Base-by-base conservation (phyloP, 2,888 invertebrate genomes). In the Drosophila yooni region DNA sequence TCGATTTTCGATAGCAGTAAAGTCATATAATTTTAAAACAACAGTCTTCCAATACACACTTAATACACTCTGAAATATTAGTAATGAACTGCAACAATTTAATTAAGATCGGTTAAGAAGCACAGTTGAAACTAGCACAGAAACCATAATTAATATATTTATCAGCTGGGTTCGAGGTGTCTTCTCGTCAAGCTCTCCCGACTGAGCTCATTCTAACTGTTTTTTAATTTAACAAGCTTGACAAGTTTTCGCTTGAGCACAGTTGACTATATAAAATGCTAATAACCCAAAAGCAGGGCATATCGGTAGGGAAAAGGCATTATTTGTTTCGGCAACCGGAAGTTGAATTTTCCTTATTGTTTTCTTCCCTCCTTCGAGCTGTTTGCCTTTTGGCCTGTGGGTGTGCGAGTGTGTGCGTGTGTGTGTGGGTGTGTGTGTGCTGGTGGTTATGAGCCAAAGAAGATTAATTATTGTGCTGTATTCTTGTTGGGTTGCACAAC, bases 381-480 rank as follows among this genome's bases (percentile, higher is more conserved):
- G 52, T 54, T 53, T 67, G 67, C 33, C 40, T 59, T 43, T 67
- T 54, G 53, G 64, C 31, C 25, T 25, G n/a, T 59, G 57, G 31
- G 34, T 25, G 13, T 25, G 13, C n/a, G 21, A 10, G 21, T 33
- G 27, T 15, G 10, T 43, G 29, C 29, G 18, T 27, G 27, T 29
- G 4, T 57, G 31, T 8, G 29, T 7, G 31, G 27, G 27, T 43
- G 25, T 27, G 18, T 57, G 57, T 34, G 38, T 75, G 18, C n/a
- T 34, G 15, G 73, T 50, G 74, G 64, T 54, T 61, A 73, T 69
- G 68, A 69, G 50, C 62, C 48, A 62, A 61, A 83, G 61, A 80
- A 88, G 85, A 84, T 80, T 88, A 88, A 84, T 84, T 84, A 69
- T 72, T 71, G 62, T 65, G 46, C 54, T 59, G 74, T 64, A 69